Base-by-base conservation (phyloP, 2,888 invertebrate genomes). In the Caenorhabditis imperialis region DNA sequence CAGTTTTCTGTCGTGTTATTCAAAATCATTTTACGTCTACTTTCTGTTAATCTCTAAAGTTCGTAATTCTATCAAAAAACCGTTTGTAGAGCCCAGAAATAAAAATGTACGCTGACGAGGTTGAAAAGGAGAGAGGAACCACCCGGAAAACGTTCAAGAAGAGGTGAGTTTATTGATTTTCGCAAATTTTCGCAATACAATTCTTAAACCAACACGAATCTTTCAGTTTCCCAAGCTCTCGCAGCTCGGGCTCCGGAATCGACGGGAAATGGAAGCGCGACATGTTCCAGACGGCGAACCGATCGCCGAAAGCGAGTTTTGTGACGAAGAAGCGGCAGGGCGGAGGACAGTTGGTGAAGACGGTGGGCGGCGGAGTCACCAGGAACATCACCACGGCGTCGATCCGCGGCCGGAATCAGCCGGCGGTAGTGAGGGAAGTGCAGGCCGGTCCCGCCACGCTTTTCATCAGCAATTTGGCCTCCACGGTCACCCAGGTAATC, bases 191-290 rank as follows among this genome's bases (percentile, higher is more conserved):
- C 23, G 25, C 5, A 44, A 12, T 33, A n/a, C n/a, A n/a, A n/a
- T n/a, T n/a, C n/a, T n/a, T n/a, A n/a, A n/a, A n/a, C n/a, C n/a
- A n/a, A n/a, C n/a, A n/a, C n/a, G n/a, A n/a, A n/a, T n/a, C n/a
- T n/a, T n/a, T 22, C 40, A 58, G 73, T n/a, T 69, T 58, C 37
- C 16, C 27, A 16, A 25, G 22, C 8, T 14, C 45, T n/a, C 58
- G 53, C 8, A 45, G 50, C n/a, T 16, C 53, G 1, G 53, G 50
- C n/a, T 16, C 53, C 0, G 73, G 73, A 54, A 73, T 73, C 44
- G 73, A 73, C n/a, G 73, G 73, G 47, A 73, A 73, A 65, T 73
- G 73, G 73, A 73, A 73, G 47, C 47, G 65, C 7, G 73, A 73
- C 47, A 60, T 45, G 55, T 73, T 55, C 53, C 67, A 69, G 30